These are phyloP conservation scores for Nomada hirtipes DNA, from an alignment of 2,888 invertebrate species.

Conservation along the genomic window DNA sequence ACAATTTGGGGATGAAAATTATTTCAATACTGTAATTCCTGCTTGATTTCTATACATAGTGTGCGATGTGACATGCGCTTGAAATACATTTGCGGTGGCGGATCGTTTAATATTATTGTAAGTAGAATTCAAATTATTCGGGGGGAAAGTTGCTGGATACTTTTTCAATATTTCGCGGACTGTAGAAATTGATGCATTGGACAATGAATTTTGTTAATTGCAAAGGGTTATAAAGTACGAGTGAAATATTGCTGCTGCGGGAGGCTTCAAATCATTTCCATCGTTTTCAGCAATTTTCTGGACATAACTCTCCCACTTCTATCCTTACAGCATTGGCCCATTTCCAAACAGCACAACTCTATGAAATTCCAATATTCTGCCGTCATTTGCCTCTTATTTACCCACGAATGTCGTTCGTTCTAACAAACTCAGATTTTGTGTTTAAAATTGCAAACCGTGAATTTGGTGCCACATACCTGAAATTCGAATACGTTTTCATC, in stretches of 20 bases:
- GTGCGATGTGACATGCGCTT: no score
- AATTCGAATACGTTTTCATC: no score
- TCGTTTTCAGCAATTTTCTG: slow-evolving; percentile 14
- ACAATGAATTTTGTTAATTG: background rate
- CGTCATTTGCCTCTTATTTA: slow-evolving; percentile 14
- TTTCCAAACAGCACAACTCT: slow-evolving; percentile 11
- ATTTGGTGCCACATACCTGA: background rate
- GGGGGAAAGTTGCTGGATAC: no score
- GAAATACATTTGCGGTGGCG: no score
- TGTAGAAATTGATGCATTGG: background rate
- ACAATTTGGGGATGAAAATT: no score
- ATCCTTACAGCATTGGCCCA: slow-evolving; percentile 25
- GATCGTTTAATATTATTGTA: no score
- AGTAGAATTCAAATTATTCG: no score
- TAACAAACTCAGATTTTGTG: background rate
- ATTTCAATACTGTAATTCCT: no score
- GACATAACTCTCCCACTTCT: slow-evolving; percentile 16
- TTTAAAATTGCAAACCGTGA: background rate
- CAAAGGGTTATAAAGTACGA: background rate
- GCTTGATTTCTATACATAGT: no score
- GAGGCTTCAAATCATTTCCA: slow-evolving; percentile 8
- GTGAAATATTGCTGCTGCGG: background rate
- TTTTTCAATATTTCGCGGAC: no score
- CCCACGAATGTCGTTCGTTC: background rate
- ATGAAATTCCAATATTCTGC: slow-evolving; percentile 17